These are phyloP conservation scores for Dysmachus trigonus DNA, from an alignment of 2,888 invertebrate genomes.

Conservation along the genomic window DNA sequence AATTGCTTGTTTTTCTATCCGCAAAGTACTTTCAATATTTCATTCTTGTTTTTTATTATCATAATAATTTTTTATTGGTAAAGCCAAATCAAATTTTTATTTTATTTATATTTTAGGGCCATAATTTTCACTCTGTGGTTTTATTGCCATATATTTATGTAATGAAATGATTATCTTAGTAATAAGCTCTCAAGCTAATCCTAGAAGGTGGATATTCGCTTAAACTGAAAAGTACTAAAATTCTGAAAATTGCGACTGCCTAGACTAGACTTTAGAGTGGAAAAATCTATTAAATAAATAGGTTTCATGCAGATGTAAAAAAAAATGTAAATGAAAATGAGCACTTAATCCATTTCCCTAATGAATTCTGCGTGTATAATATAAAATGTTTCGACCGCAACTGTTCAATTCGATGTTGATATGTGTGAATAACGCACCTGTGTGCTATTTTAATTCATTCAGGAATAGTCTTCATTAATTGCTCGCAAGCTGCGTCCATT, in stretches of 20 bases:
- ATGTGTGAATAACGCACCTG: neutral
- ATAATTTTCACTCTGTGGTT: neutral
- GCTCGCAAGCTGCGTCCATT: neutral
- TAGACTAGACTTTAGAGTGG: neutral
- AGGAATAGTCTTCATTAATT: neutral
- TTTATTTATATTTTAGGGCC: neutral
- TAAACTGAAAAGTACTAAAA: no score
- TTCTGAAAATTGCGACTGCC: no score
- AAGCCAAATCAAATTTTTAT: neutral
- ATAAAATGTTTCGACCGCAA: neutral
- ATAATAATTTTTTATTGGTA: neutral
- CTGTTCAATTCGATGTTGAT: neutral
- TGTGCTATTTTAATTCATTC: neutral
- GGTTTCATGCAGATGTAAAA: neutral
- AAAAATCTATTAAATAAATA: neutral
- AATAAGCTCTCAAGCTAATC: neutral
- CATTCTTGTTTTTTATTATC: no score
- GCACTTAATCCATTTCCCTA: neutral
- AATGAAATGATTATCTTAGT: neutral
- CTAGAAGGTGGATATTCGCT: no score
- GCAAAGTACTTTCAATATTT: no score
- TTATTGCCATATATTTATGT: neutral
- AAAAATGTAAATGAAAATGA: neutral
- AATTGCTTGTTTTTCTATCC: no score
- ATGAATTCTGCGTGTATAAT: neutral